Evolutionary conservation across 2,888 invertebrate genomes (phyloP), one percentile per base, ranked within the genome.

Genomic region (Parascotia fuliginaria): DNA sequence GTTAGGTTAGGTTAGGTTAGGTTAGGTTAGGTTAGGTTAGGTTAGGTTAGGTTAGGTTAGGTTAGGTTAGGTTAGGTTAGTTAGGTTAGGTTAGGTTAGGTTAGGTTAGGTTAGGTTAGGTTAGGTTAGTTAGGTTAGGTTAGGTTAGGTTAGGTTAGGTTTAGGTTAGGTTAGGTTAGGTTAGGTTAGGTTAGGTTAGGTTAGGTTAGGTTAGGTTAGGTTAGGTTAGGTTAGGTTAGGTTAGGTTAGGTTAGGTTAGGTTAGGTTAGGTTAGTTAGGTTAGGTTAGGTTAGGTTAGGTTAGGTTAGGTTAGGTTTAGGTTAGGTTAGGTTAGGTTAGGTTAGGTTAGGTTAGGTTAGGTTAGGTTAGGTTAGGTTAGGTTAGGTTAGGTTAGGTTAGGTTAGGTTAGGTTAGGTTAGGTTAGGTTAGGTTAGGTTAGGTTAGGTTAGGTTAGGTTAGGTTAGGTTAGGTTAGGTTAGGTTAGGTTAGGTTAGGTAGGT

Each of bases 171-270:
- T 58, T 58, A 57, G 59, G 60, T 58, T 64, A 54, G 60, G 61
- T 59, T 59, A 55, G 61, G 65, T 59, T 60, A 55, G 61, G 67
- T 58, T 64, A 60, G 61, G 68, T 60, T 63, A 62, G 64, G 65
- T 64, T 64, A 59, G 61, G 66, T 61, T 61, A 63, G 63, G 61
- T 60, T 61, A 55, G 60, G 64, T 60, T 64, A 59, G 65, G 62
- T 58, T 63, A 59, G 63, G 64, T 62, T 62, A 59, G 64, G 67
- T 62, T 67, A 60, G 64, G 63, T 64, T 64, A 61, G 61, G 65
- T 59, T 61, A 60, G 43, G 50, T 43, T 50, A 48, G 54, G 37
- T 46, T 55, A 55, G 55, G 55, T 55, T 55, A 55, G 22, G 22
- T 22, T 22, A 22, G 22, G 22, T 22, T 22, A 22, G 22, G 22